These are phyloP conservation scores for Melanophora roralis DNA, from an alignment of 2,888 invertebrate species.

Conservation along the genomic window DNA sequence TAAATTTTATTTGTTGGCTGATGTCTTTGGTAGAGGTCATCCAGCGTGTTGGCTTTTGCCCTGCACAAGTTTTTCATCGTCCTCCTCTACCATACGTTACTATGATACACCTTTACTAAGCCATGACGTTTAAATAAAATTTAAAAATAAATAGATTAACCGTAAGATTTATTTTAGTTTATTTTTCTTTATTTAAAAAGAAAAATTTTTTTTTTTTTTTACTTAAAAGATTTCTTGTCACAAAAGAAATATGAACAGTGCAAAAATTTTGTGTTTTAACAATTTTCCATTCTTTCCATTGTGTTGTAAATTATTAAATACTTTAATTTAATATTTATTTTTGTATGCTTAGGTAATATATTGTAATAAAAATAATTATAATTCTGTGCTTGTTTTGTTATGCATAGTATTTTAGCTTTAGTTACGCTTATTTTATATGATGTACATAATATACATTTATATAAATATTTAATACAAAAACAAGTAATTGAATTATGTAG, in stretches of 20 bases:
- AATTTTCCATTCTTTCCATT: neutral
- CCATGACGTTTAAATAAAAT: slow-evolving; percentile 73
- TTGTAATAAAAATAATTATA: no score
- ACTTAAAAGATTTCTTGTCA: neutral
- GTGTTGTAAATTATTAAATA: slow-evolving; percentile 29
- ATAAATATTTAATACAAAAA: neutral
- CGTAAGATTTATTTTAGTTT: slow-evolving; percentile 6
- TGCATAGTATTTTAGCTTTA: neutral
- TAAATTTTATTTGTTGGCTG: slow-evolving; percentile 82
- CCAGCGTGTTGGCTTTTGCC: slow-evolving; percentile 86
- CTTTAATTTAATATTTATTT: slow-evolving; percentile 21
- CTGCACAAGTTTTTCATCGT: slow-evolving; percentile 79
- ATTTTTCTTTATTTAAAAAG: neutral
- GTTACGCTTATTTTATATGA: neutral
- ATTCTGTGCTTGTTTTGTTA: neutral
- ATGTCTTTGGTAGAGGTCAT: slow-evolving; percentile 88
- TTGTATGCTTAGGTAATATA: slow-evolving; percentile 7
- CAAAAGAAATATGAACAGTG: neutral
- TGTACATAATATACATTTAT: neutral
- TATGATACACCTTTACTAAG: slow-evolving; percentile 76
- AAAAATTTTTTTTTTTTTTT: neutral
- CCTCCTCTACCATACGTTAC: slow-evolving; percentile 69
- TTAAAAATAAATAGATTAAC: neutral
- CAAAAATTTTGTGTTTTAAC: neutral
- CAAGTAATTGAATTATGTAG: slow-evolving; percentile 10